These are phyloP conservation scores for Cryptosula pallasiana DNA, from an alignment of 2,888 invertebrate genomes.

Conservation along the genomic window DNA sequence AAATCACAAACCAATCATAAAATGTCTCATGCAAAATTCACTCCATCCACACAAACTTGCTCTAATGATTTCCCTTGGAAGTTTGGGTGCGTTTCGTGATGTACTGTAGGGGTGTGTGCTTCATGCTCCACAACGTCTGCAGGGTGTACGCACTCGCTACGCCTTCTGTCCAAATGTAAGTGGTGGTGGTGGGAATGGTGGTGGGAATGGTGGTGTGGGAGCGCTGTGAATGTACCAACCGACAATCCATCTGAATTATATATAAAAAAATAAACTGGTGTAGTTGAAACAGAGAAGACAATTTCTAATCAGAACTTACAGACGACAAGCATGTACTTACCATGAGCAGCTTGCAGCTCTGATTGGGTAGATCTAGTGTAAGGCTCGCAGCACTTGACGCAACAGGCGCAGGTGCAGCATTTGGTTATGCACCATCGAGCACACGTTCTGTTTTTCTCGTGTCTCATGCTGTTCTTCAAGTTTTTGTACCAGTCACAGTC, in stretches of 20 bases:
- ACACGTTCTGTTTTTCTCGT: constrained; percentile 9
- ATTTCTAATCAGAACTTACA: too few species aligned
- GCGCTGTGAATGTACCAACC: not conserved
- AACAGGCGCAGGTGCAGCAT: not conserved
- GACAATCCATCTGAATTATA: not conserved
- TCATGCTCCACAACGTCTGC: not conserved
- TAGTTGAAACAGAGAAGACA: not conserved
- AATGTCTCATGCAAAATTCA: too few species aligned
- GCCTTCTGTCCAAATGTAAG: not conserved
- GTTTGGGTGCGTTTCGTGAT: not conserved
- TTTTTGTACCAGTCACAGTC: not conserved
- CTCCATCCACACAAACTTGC: not conserved
- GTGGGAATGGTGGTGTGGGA: not conserved
- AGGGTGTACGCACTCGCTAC: constrained; percentile 10
- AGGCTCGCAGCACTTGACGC: constrained; percentile 21
- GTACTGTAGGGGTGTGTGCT: not conserved
- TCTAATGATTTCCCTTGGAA: not conserved
- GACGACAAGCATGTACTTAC: too few species aligned
- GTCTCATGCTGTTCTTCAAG: not conserved
- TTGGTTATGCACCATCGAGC: not conserved
- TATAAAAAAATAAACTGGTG: not conserved
- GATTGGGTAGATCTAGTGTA: not conserved
- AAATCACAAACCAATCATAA: too few species aligned
- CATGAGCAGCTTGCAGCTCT: constrained; percentile 5
- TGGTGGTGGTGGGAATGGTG: not conserved